Evolutionary conservation across 2,797 vertebrate species (phyloP).

Genomic region (Simalia tracyae): DNA sequence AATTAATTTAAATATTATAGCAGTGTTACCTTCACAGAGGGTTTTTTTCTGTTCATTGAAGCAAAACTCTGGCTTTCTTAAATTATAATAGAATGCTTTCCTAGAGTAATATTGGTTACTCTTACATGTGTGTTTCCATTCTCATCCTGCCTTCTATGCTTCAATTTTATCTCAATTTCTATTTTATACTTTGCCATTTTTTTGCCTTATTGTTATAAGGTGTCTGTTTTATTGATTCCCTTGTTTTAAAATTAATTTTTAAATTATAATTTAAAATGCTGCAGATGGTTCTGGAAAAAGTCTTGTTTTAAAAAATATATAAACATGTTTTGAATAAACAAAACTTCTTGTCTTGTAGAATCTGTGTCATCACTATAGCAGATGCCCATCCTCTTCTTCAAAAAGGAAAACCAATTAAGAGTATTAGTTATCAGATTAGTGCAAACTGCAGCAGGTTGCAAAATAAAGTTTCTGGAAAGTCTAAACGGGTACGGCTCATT

Average conservation of each 20-base stretch:
- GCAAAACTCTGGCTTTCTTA: neutral
- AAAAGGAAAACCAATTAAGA: slow-evolving; percentile 83
- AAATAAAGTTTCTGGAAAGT: slow-evolving; percentile 97
- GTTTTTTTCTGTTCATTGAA: neutral
- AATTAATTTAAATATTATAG: neutral
- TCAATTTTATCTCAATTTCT: neutral
- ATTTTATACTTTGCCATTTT: neutral
- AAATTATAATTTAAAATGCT: neutral
- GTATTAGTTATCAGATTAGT: slow-evolving; percentile 94
- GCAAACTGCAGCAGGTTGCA: slow-evolving; percentile 92
- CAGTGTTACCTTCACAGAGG: neutral
- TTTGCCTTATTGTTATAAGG: neutral
- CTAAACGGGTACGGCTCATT: slow-evolving; percentile 85
- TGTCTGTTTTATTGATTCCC: neutral
- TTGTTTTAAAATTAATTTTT: neutral
- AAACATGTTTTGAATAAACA: neutral
- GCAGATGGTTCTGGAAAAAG: neutral
- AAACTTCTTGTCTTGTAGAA: slow-evolving; percentile 70
- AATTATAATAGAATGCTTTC: neutral
- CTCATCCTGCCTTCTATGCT: neutral
- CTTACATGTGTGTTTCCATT: neutral
- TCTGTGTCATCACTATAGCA: slow-evolving; percentile 92
- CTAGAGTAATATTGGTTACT: neutral
- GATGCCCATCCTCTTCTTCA: slow-evolving; percentile 93
- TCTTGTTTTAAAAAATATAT: neutral